Evolutionary conservation across 2,113 vertebrate species (phyloP).

Genomic region (Equus quagga): DNA sequence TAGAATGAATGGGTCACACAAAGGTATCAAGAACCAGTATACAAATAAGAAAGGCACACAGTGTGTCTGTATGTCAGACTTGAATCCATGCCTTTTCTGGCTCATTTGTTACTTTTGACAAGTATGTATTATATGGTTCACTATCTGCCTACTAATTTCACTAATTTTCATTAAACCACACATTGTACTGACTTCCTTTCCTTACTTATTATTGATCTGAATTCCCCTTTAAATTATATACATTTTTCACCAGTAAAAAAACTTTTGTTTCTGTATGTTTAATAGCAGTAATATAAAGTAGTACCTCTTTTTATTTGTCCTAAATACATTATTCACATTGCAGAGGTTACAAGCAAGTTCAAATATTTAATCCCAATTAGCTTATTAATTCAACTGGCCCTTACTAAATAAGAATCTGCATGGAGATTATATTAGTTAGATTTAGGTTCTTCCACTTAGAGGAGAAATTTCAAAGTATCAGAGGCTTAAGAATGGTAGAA

Average conservation of each 20-base stretch:
- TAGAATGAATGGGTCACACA: conserved; percentile 46
- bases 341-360: background rate
- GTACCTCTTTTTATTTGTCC: background rate
- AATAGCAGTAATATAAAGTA: conserved; percentile 4
- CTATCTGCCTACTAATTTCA: background rate
- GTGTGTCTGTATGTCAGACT: background rate
- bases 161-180: conserved; percentile 11
- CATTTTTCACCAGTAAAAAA: conserved; percentile 1
- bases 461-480: background rate
- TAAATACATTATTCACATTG: conserved; percentile 38
- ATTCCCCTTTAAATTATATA: conserved; percentile 29
- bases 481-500: background rate
- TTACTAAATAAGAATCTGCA: conserved; percentile 21
- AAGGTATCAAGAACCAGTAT: conserved; percentile 39
- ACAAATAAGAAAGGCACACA: background rate
- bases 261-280: background rate
- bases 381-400: background rate
- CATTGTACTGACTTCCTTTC: background rate
- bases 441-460: background rate
- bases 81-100: background rate
- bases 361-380: background rate
- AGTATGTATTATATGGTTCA: background rate
- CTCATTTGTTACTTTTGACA: background rate
- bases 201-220: conserved; percentile 36
- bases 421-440: background rate